Base-by-base conservation (phyloP, 2,797 vertebrate genomes). In the Syngnathus rostellatus region DNA sequence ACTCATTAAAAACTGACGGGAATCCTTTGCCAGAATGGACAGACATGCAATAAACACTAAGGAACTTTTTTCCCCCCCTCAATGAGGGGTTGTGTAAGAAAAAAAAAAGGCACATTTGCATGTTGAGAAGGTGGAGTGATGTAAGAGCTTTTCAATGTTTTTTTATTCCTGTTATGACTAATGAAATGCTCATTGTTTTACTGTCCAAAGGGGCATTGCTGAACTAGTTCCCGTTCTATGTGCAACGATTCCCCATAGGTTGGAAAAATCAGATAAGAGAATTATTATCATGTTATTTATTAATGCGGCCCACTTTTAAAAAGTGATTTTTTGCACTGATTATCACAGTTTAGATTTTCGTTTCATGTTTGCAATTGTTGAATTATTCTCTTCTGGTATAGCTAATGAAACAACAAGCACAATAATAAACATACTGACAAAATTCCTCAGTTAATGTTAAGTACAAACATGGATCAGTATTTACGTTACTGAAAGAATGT, bases 1-100 rank as follows among this genome's bases (percentile, higher is more conserved):
- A 45, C 60, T 62, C 60, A 62, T 62, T 62, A 62, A 64, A 64
- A 64, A 54, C 60, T 17, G 60, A 62, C 41, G 11, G 60, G 40
- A 62, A 45, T 45, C 60, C 40, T 45, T 62, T 62, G 60, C 60
- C 21, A 62, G 19, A 62, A 25, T 25, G 41, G 60, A 25, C 40
- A 62, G 40, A 23, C 41, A 25, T 23, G 41, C 60, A 45, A 62
- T 62, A 62, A 45, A 25, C 11, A 62, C n/a, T 3, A 25, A 45
- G 6, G 6, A 62, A 45, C 11, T 21, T 41, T 41, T 25, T 25
- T 25, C 10, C 1, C 5, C 10, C 19, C 38, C 11, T 21, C 39
- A 8, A 25, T 45, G 6, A 45, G 21, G 21, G 11, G 41, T 25
- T 25, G 21, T 7, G 6, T 45, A 25, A 62, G 43, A 43, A 45